Conservation (phyloP, 2,797 vertebrate species). For the Hybognathus amarus region DNA sequence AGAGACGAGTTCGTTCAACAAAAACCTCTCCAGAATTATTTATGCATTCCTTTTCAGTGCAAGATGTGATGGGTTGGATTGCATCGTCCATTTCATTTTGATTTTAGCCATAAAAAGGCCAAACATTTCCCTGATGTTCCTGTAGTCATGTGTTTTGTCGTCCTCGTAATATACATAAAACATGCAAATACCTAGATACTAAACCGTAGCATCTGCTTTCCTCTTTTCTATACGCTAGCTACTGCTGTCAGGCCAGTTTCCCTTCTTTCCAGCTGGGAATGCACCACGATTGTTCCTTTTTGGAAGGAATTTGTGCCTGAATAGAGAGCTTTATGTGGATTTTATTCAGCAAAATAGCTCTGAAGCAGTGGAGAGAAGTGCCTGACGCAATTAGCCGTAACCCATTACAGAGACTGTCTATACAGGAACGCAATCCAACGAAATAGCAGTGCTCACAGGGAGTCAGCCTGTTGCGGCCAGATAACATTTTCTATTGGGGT, state of each 20-base stretch:
- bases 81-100: neutral
- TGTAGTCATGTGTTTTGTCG: neutral
- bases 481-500: constrained; percentile 54
- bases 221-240: neutral
- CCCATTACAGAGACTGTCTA: constrained; percentile 47
- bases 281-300: constrained; percentile 20
- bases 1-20: constrained; percentile 5
- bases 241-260: neutral
- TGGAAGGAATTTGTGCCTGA: constrained; percentile 18
- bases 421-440: constrained; percentile 22
- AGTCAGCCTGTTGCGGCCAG: constrained; percentile 48
- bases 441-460: constrained; percentile 4
- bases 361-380: constrained; percentile 26
- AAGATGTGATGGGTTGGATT: neutral
- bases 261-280: constrained; percentile 30
- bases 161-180: neutral
- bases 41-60: constrained; percentile 1
- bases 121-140: neutral
- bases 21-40: constrained; percentile 17
- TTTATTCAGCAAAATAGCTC: constrained; percentile 31
- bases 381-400: constrained; percentile 21
- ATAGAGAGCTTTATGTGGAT: constrained; percentile 46
- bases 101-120: neutral
- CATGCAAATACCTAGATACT: neutral
- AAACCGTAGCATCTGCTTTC: neutral